phyloP scores from a whole-genome alignment of 2,797 vertebrate species.

The Hephaestus fuliginosus region DNA sequence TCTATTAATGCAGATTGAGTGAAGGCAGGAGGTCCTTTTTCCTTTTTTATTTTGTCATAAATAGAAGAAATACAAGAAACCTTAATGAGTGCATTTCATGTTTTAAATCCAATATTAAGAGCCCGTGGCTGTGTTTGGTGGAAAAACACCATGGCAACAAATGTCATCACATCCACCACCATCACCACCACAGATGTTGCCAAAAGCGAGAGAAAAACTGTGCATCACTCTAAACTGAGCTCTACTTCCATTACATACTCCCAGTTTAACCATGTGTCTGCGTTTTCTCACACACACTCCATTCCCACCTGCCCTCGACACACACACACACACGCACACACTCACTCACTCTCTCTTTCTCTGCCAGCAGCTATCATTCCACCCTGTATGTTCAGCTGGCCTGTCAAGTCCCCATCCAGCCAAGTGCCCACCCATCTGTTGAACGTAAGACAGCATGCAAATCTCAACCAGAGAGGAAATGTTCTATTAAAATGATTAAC shows the following conservation, averaged over 20 bases:
- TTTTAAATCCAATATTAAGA: constrained; percentile 2
- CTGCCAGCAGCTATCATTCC: constrained; percentile 60
- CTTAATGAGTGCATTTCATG: not conserved
- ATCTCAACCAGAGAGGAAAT: constrained; percentile 53
- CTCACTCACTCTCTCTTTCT: constrained; percentile 7
- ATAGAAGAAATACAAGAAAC: not conserved
- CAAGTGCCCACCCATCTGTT: constrained; percentile 69
- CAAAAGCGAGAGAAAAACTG: constrained; percentile 27
- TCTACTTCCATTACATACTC: constrained; percentile 24
- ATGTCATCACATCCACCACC: constrained; percentile 26
- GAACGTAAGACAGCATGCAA: constrained; percentile 68
- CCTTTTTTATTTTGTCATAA: not conserved
- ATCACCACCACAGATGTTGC: constrained; percentile 26
- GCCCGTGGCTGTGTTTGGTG: constrained; percentile 18
- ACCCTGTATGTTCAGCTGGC: constrained; percentile 67
- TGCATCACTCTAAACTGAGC: constrained; percentile 5
- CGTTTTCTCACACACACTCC: constrained; percentile 5
- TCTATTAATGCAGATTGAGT: not conserved
- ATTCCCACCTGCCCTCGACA: constrained; percentile 17
- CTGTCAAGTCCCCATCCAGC: constrained; percentile 65
- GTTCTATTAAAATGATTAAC: constrained; percentile 50
- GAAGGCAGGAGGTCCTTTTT: not conserved
- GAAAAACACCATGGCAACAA: constrained; percentile 55
- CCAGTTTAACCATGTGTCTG: constrained; percentile 35
- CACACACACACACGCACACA: constrained; percentile 27